These are phyloP conservation scores for Meghimatium bilineatum DNA, from an alignment of 2,888 invertebrate genomes.

Conservation along the genomic window DNA sequence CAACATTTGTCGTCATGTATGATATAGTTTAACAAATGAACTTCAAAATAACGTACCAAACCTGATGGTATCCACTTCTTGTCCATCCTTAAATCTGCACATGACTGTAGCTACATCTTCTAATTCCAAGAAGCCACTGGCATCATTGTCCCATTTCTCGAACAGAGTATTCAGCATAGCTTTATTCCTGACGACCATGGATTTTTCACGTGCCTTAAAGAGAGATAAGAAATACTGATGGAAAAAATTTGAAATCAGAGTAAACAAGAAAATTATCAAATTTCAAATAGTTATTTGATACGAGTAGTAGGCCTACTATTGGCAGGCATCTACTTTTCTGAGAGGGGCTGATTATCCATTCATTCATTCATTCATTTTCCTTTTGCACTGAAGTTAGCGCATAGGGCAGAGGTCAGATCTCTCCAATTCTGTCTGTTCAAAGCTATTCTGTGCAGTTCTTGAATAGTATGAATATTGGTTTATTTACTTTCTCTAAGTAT, in stretches of 20 bases:
- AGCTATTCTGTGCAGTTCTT: too few relatives aligned
- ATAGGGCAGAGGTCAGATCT: too few relatives aligned
- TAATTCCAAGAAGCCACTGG: conserved; percentile 74
- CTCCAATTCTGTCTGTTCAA: too few relatives aligned
- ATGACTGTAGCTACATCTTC: conserved; percentile 73
- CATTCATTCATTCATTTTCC: too few relatives aligned
- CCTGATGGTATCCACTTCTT: conserved; percentile 70
- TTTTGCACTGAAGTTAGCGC: too few relatives aligned
- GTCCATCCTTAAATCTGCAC: conserved; percentile 76
- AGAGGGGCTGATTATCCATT: too few relatives aligned
- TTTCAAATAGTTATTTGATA: too few relatives aligned
- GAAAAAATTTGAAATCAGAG: neutral
- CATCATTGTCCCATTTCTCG: conserved; percentile 78
- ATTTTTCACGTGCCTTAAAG: conserved; percentile 70
- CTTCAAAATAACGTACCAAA: conserved; percentile 60
- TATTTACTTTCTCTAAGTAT: too few relatives aligned
- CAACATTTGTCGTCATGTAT: neutral
- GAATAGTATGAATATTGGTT: too few relatives aligned
- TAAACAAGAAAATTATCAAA: too few relatives aligned
- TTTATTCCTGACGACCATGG: conserved; percentile 70
- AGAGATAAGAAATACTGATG: neutral
- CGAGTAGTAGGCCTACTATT: too few relatives aligned
- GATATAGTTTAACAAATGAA: neutral
- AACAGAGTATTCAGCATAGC: conserved; percentile 73
- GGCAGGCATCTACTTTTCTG: too few relatives aligned